A percentile compares a stretch with the other conserved stretches of the same genome.
Evolutionary conservation across 2,113 vertebrate species (phyloP).

Genomic region (Sylvietta virens): DNA sequence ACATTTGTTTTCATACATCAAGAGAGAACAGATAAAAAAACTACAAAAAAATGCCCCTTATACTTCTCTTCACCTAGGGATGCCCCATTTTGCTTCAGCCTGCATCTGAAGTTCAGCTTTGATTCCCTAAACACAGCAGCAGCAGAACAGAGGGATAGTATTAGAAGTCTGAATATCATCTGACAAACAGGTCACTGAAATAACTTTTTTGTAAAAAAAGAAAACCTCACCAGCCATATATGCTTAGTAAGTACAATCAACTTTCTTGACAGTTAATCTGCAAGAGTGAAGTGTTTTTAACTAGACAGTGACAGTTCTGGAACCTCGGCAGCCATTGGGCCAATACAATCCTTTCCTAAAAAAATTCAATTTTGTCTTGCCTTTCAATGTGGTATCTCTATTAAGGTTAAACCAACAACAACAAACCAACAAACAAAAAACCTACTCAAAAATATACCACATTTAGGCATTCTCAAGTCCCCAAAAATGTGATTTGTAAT

Average conservation of each 20-base stretch:
- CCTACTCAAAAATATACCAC: neutral
- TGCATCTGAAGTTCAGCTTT: constrained; percentile 29
- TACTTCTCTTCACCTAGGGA: constrained; percentile 16
- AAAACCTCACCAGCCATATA: neutral
- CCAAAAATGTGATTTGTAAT: neutral
- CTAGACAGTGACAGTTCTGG: neutral
- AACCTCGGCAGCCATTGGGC: neutral
- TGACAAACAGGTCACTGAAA: constrained; percentile 13
- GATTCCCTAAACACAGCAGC: constrained; percentile 16
- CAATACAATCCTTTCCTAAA: neutral
- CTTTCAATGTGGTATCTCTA: neutral
- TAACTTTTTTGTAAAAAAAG: neutral
- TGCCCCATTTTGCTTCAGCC: constrained; percentile 27
- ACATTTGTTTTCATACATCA: constrained; percentile 54
- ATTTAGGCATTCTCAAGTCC: neutral
- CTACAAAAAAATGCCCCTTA: constrained; percentile 32
- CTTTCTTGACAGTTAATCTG: neutral
- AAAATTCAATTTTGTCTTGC: neutral
- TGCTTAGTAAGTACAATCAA: neutral
- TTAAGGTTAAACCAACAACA: neutral
- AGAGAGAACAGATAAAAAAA: neutral
- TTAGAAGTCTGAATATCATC: neutral
- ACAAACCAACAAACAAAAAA: neutral
- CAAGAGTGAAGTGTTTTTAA: neutral
- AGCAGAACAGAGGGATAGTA: neutral